Percentiles rank a stretch among this genome's conserved stretches.
phyloP scores from a whole-genome alignment of 2,797 vertebrate species.

The Tachyglossus aculeatus region DNA sequence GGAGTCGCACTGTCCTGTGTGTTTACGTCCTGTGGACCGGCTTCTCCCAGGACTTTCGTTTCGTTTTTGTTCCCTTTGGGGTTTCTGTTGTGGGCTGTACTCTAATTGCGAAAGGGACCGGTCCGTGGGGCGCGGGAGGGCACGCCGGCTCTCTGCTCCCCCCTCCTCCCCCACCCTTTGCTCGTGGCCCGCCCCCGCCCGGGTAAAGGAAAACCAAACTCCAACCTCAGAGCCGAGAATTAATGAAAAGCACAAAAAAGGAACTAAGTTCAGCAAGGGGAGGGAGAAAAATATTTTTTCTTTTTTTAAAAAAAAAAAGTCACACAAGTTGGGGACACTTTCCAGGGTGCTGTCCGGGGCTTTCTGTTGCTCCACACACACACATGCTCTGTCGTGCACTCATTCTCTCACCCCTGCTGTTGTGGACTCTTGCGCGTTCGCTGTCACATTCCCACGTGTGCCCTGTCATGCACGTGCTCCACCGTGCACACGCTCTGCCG shows the following conservation, averaged over 20 bases:
- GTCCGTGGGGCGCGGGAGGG: conserved; percentile 86
- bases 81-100: conserved; percentile 90
- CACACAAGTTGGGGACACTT: conserved; percentile 76
- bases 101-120: conserved; percentile 99
- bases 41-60: conserved; percentile 86
- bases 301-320: too few relatives aligned
- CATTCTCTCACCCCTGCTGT: too few relatives aligned
- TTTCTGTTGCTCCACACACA: conserved; percentile 68
- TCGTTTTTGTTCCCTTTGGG: conserved; percentile 67
- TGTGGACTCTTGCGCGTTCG: too few relatives aligned
- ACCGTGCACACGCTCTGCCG: too few relatives aligned
- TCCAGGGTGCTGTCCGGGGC: conserved; percentile 76
- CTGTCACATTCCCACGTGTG: too few relatives aligned
- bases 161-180: conserved; percentile 84
- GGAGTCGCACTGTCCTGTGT: conserved; percentile 93
- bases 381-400: conserved; percentile 10
- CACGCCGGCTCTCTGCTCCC: conserved; percentile 95
- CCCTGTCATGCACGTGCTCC: conserved; percentile 22
- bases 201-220: conserved; percentile 99
- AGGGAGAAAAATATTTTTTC: conserved; percentile 68
- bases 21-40: conserved; percentile 92
- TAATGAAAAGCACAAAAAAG: conserved; percentile 99
- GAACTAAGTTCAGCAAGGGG: conserved; percentile 91
- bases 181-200: conserved; percentile 96
- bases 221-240: conserved; percentile 99